Evolutionary conservation across 2,797 vertebrate species (phyloP), one percentile per base, ranked within the genome.

Genomic region (Tokudaia tokunoshimensis): DNA sequence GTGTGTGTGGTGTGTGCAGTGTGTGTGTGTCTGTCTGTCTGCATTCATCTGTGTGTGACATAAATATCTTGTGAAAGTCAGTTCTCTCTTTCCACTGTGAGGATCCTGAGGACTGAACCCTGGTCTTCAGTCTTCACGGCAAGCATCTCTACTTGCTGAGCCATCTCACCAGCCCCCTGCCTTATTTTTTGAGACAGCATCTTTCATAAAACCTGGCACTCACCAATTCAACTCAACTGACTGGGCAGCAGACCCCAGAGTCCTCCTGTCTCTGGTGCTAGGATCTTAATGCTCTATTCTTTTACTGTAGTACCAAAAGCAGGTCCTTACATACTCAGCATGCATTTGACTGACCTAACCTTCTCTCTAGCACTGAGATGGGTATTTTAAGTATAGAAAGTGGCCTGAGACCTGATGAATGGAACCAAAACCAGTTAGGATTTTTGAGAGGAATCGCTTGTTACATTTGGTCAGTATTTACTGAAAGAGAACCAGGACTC

Each of bases 371-470:
- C 41, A 63, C 41, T 50, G 29, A 50, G 41, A 19, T 11, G 41
- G 29, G 59, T 3, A 44, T 80, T 72, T n/a, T 50, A n/a, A 7
- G 52, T 55, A 26, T 19, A 52, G n/a, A 29, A 76, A 81, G 6
- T 15, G 8, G 13, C 63, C 13, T 57, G 11, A 52, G 37, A 15
- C 34, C 92, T 91, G 37, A 52, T 74, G 12, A 89, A 37, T 20
- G 20, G 29, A 41, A n/a, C 55, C 11, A 34, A 57, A 87, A 65
- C 57, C 50, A 61, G 67, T 31, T 47, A 88, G 86, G 74, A 88
- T 92, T 94, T 83, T 94, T 84, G 37, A 86, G 91, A 72, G 44
- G 63, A 96, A 26, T 78, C 13, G 22, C 5, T 63, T 61, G 41
- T 80, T 87, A 67, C 90, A 76, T 74, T 86, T 44, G 41, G 67